Conservation (phyloP, 2,113 vertebrate genomes). For the Ageneiosus marmoratus region DNA sequence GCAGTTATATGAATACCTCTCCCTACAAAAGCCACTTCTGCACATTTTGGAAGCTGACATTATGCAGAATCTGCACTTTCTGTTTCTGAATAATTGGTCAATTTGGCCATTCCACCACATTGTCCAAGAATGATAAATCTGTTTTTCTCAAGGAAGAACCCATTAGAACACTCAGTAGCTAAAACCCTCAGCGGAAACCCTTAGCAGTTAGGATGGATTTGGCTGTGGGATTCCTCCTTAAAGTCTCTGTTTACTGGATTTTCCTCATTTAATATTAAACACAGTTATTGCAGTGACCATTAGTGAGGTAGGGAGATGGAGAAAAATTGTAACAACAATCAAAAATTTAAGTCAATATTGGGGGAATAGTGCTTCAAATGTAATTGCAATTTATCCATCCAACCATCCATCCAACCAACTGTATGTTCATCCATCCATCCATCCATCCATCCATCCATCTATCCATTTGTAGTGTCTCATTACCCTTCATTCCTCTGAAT, state of each 20-base stretch:
- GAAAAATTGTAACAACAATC: not conserved
- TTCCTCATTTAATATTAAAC: slow-evolving; percentile 52
- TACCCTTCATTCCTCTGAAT: not conserved
- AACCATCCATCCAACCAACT: not conserved
- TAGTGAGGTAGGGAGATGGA: slow-evolving; percentile 22
- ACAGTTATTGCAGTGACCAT: slow-evolving; percentile 36
- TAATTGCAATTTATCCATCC: not conserved
- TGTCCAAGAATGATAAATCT: slow-evolving; percentile 66
- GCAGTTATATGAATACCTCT: slow-evolving; percentile 49
- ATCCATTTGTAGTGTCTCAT: not conserved
- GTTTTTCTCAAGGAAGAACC: slow-evolving; percentile 58
- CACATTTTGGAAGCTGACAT: slow-evolving; percentile 57
- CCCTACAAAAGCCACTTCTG: slow-evolving; percentile 54
- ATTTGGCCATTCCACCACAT: slow-evolving; percentile 63
- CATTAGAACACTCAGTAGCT: slow-evolving; percentile 52
- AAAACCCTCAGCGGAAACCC: slow-evolving; percentile 46
- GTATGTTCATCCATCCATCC: not conserved
- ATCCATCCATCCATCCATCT: not conserved
- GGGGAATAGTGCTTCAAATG: not conserved
- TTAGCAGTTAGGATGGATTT: slow-evolving; percentile 56
- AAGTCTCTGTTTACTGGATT: slow-evolving; percentile 47
- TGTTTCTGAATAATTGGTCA: slow-evolving; percentile 70
- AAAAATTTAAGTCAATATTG: slow-evolving; percentile 2
- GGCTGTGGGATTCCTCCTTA: slow-evolving; percentile 43
- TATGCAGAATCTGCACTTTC: slow-evolving; percentile 69